These are phyloP conservation scores for Tylochromis polylepis DNA, from an alignment of 2,113 vertebrate genomes.

Conservation along the genomic window DNA sequence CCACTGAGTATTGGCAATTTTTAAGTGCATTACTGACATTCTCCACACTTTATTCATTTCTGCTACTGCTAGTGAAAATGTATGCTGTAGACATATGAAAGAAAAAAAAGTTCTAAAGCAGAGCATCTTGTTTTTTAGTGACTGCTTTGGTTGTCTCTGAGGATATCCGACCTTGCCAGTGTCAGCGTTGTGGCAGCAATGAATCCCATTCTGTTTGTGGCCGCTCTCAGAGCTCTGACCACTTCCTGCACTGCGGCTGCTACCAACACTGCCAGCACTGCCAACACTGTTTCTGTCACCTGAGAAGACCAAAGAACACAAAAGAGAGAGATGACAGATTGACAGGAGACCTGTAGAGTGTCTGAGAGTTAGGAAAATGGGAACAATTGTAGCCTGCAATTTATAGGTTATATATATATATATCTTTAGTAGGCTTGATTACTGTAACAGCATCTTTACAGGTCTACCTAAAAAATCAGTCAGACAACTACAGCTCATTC, in stretches of 20 bases:
- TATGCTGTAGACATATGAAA: neutral
- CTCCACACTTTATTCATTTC: neutral
- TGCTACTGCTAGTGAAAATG: neutral
- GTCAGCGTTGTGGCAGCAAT: conserved; percentile 40
- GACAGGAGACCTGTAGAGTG: neutral
- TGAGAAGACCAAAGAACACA: conserved; percentile 41
- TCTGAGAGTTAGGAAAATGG: neutral
- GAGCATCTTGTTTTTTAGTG: neutral
- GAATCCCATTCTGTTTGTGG: conserved; percentile 76
- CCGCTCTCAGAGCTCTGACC: conserved; percentile 90
- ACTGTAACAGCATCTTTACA: too few species aligned
- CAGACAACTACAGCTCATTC: too few species aligned
- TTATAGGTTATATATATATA: neutral
- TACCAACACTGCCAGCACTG: conserved; percentile 88
- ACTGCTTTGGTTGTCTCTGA: neutral
- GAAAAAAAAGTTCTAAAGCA: neutral
- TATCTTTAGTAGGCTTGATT: too few species aligned
- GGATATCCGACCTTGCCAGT: conserved; percentile 28
- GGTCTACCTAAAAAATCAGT: too few species aligned
- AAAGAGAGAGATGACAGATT: neutral
- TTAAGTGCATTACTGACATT: neutral
- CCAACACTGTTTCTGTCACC: conserved; percentile 92
- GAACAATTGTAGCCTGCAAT: neutral
- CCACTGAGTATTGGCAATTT: neutral
- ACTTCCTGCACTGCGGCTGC: conserved; percentile 90